Base-by-base conservation (phyloP, 2,888 invertebrate species). In the Zygogramma bicolorata region DNA sequence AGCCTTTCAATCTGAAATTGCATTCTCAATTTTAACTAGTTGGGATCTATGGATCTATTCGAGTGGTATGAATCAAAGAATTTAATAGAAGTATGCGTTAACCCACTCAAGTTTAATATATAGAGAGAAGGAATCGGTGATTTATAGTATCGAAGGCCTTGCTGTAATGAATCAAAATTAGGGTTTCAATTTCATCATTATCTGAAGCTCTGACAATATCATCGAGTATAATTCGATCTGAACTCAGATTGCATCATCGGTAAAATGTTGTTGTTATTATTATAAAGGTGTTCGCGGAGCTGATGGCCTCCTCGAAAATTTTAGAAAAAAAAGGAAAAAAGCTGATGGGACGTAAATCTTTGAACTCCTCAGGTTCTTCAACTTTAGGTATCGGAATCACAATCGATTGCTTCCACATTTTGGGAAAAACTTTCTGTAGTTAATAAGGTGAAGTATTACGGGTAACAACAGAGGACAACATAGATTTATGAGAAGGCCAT, bases 121-220 rank as follows among this genome's bases (percentile, higher is more conserved):
- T n/a, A n/a, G n/a, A n/a, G n/a, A n/a, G n/a, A 7, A 63, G 29
- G 15, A 63, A n/a, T 46, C 46, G 42, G 25, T 46, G 63, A 42
- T 59, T 40, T 63, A 40, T 22, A 4, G 38, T 63, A 63, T 63
- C 42, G 42, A 63, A 63, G 13, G 63, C 42, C 15, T 63, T 63
- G n/a, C 27, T 46, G 29, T 42, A 63, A 42, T 63, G 46, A 29
- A 63, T 46, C 25, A 25, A 46, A 10, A 63, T 40, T 15, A 63
- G 46, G 22, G 27, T 29, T 4, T 46, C 46, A 25, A 46, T 46
- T 63, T 46, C 15, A 15, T 27, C 46, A 15, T 42, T 25, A 63
- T 63, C 63, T 42, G 42, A 63, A 40, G 63, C 63, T 40, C 46
- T 63, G 25, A 63, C 42, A 18, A 63, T 63, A 63, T 42, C 63